phyloP scores from a whole-genome alignment of 1,140 invertebrate genomes.

The Drosophila seguyi region DNA sequence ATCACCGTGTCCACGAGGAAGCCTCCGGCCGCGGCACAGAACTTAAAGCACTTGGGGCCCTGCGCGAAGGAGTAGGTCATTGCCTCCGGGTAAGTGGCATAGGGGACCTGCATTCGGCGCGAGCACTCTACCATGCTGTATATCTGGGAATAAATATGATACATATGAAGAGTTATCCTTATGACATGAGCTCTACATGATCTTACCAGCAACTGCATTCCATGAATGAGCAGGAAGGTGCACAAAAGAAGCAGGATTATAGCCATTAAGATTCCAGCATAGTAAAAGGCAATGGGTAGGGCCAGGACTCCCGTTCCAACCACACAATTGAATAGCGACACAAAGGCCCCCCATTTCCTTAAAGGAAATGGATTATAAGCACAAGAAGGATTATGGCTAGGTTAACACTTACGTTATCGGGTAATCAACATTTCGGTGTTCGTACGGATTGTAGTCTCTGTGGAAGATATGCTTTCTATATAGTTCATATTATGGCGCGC shows the following conservation, averaged over 20 bases:
- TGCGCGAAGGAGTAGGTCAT: conserved; percentile 37
- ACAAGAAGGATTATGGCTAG: no score
- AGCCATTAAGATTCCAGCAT: conserved; percentile 21
- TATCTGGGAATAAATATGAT: no score
- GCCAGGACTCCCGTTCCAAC: conserved; percentile 51
- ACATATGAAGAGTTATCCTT: no score
- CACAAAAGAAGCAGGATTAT: not conserved
- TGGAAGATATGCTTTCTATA: not conserved
- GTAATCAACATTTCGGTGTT: conserved; percentile 12
- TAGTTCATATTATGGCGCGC: no score
- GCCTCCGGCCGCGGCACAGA: conserved; percentile 3
- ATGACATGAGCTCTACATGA: no score
- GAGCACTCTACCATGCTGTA: conserved; percentile 50
- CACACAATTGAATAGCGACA: conserved; percentile 40
- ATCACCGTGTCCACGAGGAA: conserved; percentile 37
- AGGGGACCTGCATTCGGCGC: conserved; percentile 24
- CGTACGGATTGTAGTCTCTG: conserved; percentile 46
- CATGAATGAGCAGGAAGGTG: conserved; percentile 35
- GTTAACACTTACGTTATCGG: conserved; percentile 43
- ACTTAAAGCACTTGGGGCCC: conserved; percentile 33
- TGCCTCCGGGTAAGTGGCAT: conserved; percentile 30
- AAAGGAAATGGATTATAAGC: no score
- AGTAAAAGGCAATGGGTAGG: conserved; percentile 40
- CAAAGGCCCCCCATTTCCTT: conserved; percentile 14
- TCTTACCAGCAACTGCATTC: conserved; percentile 47